Base-by-base conservation (phyloP, 2,113 vertebrate species). In the Butorides virescens region DNA sequence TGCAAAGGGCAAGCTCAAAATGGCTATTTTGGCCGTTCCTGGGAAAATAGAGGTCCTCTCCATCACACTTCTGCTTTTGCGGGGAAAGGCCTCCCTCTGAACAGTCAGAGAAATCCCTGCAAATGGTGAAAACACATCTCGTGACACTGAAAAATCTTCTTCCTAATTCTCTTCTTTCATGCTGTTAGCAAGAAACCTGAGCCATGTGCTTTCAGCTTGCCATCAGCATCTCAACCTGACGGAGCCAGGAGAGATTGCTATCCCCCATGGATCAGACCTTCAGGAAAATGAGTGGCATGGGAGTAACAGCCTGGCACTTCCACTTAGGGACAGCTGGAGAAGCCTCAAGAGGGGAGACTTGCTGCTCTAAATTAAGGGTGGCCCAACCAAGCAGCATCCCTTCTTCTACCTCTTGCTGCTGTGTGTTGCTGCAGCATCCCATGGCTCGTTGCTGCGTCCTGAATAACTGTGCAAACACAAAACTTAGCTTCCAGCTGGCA, bases 391-490 rank as follows among this genome's bases (percentile, higher is more conserved):
- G 53, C 37, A 63, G 53, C 59, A 46, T 53, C 50, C 20, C 13
- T 84, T 72, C 39, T 78, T 67, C 23, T 86, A 25, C 37, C 26
- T 83, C 20, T 37, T 82, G 67, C 46, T 37, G 9, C 44, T 26
- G 8, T n/a, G 32, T 0, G 0, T 44, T 82, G 49, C 55, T 66
- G 50, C 46, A 23, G 81, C 30, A 62, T 55, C 27, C 49, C 0
- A 0, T 44, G 53, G 39, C 36, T 23, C 11, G 3, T 72, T 4
- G 0, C 11, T 52, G 34, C 3, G 6, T 61, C 62, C n/a, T 5
- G 2, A n/a, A 13, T 52, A 81, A 27, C 27, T 47, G 21, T 49
- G 37, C 30, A 52, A 8, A 30, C 15, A 13, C 39, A 61, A 68
- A 93, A 18, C 17, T 13, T 16, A 8, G 18, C 47, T 83, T 73